phyloP scores from a whole-genome alignment of 2,113 vertebrate species.

The Gavia stellata region DNA sequence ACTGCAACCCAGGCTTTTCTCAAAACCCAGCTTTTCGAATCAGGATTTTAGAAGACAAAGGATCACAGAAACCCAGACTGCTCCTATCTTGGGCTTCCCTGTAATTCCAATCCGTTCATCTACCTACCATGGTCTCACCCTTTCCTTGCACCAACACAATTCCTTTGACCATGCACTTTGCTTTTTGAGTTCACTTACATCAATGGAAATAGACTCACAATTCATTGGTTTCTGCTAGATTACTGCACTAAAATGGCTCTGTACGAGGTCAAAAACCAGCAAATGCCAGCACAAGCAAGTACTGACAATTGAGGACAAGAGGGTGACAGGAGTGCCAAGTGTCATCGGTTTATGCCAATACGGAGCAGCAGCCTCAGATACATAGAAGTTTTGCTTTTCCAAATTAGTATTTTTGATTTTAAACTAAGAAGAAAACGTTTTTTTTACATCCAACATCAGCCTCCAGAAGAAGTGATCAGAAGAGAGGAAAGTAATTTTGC shows the following conservation, averaged over 20 bases:
- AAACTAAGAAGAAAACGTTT: background rate
- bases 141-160: background rate
- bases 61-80: background rate
- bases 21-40: background rate
- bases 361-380: background rate
- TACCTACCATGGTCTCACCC: background rate
- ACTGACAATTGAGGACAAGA: background rate
- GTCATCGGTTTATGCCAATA: background rate
- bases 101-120: background rate
- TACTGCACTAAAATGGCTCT: background rate
- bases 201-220: background rate
- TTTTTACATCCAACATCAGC: background rate
- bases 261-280: fast-evolving
- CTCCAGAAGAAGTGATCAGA: background rate
- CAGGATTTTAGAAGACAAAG: background rate
- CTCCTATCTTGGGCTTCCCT: background rate
- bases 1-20: background rate
- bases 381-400: background rate
- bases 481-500: background rate
- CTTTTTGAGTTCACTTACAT: background rate
- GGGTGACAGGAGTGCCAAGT: background rate
- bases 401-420: background rate
- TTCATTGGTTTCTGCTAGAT: background rate
- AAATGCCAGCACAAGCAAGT: background rate
- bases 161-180: background rate